Evolutionary conservation across 2,113 vertebrate species (phyloP).

Genomic region (Galemys pyrenaicus): DNA sequence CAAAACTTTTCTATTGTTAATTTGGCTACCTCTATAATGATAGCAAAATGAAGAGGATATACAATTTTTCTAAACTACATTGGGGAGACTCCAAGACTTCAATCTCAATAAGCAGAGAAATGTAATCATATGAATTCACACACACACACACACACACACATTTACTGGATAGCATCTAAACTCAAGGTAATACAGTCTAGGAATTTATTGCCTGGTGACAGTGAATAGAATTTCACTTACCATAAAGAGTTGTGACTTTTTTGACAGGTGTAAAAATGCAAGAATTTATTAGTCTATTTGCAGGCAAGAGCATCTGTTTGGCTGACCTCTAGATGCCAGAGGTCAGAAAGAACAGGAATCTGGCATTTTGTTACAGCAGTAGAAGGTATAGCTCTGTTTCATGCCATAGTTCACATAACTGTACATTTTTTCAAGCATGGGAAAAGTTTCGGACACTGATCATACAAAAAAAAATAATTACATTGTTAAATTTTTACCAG

Average conservation of each 20-base stretch:
- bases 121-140: background rate
- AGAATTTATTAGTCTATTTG: background rate
- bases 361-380: background rate
- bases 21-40: background rate
- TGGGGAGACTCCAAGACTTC: background rate
- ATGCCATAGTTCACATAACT: background rate
- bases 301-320: background rate
- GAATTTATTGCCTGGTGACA: background rate
- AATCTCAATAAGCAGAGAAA: background rate
- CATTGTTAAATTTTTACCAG: background rate
- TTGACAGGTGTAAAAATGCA: background rate
- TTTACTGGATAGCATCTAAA: background rate
- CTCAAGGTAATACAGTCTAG: background rate
- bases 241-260: background rate
- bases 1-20: background rate
- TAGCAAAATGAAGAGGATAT: background rate
- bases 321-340: background rate
- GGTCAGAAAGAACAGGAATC: background rate
- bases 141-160: background rate
- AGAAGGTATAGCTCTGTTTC: background rate
- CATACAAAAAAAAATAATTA: background rate
- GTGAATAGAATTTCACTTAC: background rate
- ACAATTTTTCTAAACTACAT: background rate
- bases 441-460: background rate
- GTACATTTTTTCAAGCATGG: background rate